Evolutionary conservation across 2,113 vertebrate species (phyloP).

Genomic region (Lichenostomus cassidix): DNA sequence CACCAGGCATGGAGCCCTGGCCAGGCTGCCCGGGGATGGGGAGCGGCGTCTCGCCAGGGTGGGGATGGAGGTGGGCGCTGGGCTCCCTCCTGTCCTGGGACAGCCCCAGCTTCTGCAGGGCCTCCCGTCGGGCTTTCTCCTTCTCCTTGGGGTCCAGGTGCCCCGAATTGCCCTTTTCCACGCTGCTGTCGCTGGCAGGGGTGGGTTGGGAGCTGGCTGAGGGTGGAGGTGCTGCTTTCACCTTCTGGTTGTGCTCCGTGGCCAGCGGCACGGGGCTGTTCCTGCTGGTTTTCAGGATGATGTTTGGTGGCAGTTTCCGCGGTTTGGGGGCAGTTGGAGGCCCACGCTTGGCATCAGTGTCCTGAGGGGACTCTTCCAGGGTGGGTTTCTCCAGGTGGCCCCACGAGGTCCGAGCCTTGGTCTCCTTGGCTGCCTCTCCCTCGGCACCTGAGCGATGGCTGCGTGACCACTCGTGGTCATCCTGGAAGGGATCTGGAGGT

Average conservation of each 20-base stretch:
- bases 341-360: slow-evolving; percentile 19
- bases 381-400: not conserved
- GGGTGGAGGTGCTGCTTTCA: not conserved
- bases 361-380: not conserved
- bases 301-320: slow-evolving; percentile 73
- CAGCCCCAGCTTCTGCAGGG: slow-evolving; percentile 88
- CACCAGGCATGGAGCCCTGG: not conserved
- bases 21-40: not conserved
- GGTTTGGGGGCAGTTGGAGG: slow-evolving; percentile 85
- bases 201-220: not conserved
- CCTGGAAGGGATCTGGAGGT: slow-evolving; percentile 66
- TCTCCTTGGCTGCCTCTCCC: not conserved
- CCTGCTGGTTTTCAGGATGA: slow-evolving; percentile 79
- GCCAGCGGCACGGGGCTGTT: not conserved
- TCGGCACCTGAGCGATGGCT: not conserved
- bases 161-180: not conserved
- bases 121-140: slow-evolving; percentile 79
- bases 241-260: not conserved
- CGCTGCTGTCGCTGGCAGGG: slow-evolving; percentile 7
- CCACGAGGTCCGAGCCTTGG: not conserved
- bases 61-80: not conserved
- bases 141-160: slow-evolving; percentile 63
- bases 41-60: not conserved
- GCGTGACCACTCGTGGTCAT: not conserved
- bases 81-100: slow-evolving; percentile 66